Conservation (phyloP, 2,797 vertebrate species). For the Pagetopsis macropterus region DNA sequence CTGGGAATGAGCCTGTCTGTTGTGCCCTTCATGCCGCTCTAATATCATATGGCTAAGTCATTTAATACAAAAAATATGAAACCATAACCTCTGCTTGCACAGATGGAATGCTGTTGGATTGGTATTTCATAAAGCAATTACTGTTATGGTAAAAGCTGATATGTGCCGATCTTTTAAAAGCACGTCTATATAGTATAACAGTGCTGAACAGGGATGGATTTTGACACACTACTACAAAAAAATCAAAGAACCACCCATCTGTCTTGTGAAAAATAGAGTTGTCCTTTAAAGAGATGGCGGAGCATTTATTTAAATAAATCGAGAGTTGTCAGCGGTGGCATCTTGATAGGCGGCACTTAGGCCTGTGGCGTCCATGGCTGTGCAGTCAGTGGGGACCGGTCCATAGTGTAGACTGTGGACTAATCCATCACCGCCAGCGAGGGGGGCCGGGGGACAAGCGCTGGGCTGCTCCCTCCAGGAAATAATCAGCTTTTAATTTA, state of each 20-base stretch:
- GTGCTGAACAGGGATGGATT: slow-evolving; percentile 23
- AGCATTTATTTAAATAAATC: slow-evolving; percentile 79
- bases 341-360: slow-evolving; percentile 73
- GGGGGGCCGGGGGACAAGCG: slow-evolving; percentile 52
- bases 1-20: slow-evolving; percentile 13
- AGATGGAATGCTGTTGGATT: neutral
- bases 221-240: slow-evolving; percentile 24
- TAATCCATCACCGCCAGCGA: slow-evolving; percentile 77
- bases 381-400: slow-evolving; percentile 75
- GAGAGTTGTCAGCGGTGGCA: slow-evolving; percentile 65
- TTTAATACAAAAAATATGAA: slow-evolving; percentile 2
- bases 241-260: slow-evolving; percentile 66
- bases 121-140: slow-evolving; percentile 14
- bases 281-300: slow-evolving; percentile 55
- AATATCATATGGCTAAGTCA: slow-evolving; percentile 14
- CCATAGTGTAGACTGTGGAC: slow-evolving; percentile 60
- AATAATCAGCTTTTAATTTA: slow-evolving; percentile 87
- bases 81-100: neutral
- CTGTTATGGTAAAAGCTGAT: neutral
- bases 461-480: slow-evolving; percentile 76
- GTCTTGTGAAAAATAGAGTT: slow-evolving; percentile 48
- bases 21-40: slow-evolving; percentile 21
- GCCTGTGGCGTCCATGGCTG: slow-evolving; percentile 48
- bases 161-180: slow-evolving; percentile 15
- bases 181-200: neutral